Evolutionary conservation across 2,888 invertebrate species (phyloP), one percentile per base, ranked within the genome.

Genomic region (Anthrax anthrax): DNA sequence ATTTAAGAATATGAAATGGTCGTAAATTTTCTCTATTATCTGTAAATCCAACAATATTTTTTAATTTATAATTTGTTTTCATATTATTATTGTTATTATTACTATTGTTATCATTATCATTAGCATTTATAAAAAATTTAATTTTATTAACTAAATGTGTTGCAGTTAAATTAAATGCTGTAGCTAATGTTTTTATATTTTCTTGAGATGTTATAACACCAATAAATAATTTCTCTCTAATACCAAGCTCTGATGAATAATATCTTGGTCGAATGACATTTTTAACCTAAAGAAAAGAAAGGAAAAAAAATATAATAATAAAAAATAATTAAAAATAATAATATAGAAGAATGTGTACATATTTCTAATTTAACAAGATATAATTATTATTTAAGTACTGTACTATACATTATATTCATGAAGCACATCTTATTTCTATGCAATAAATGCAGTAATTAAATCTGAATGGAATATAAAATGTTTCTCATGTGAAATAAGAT

Each of bases 201-300:
- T 79, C 78, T 57, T 80, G 80, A 2, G 80, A 80, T 17, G 85
- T 87, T 58, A 95, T 72, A 36, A 94, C 82, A 17, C 85, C 91
- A 32, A 91, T 80, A 60, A 95, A 85, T 14, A 95, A 64, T 60
- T 89, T 88, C 54, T 89, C 88, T 50, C 85, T 76, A 56, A 96
- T 94, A 17, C 92, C 95, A 46, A 97, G 75, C 65, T 97, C 97
- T 0, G 95, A 91, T 42, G 89, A 90, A 62, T 91, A 94, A 71
- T 92, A 97, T 18, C 95, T 75, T 1, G 95, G 92, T 3, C 96
- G 77, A 45, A 84, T 74, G 52, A 88, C 73, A 55, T 78, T 75
- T 59, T 77, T 76, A 13, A 74, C 72, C 52, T 67, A 48, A 32
- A 32, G 29, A 32, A 32, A 32, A 12, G 29, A 32, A 12, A 32